Conservation (phyloP, 2,797 vertebrate species). For the Hemitrygon akajei region DNA sequence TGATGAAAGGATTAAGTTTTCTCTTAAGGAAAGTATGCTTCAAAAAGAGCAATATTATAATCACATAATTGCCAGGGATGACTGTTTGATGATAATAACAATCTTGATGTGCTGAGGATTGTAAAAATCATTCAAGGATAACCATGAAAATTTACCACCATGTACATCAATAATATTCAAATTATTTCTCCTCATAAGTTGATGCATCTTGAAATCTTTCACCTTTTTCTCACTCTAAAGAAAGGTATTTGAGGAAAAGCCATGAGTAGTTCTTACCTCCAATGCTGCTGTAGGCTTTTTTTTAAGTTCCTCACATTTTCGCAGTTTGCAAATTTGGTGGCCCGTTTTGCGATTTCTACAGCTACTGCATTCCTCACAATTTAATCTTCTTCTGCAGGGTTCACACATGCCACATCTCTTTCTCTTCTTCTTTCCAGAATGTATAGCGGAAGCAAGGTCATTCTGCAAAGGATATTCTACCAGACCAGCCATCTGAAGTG, state of each 20-base stretch:
- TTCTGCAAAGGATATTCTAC: conserved; percentile 86
- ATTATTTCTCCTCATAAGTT: neutral
- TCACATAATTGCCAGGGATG: neutral
- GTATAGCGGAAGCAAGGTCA: conserved; percentile 84
- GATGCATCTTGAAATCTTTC: neutral
- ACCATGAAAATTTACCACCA: neutral
- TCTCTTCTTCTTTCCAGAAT: conserved; percentile 88
- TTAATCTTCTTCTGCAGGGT: conserved; percentile 89
- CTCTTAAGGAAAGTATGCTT: no score
- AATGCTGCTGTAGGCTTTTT: conserved; percentile 95
- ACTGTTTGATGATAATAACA: neutral
- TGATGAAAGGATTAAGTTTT: neutral
- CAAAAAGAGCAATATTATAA: neutral
- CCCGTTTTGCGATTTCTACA: conserved; percentile 98
- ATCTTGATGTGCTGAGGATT: neutral
- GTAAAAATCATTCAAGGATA: neutral
- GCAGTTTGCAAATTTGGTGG: conserved; percentile 99
- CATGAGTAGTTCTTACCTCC: conserved; percentile 76
- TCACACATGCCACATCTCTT: conserved; percentile 96
- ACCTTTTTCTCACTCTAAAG: neutral
- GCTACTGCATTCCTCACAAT: conserved; percentile 98
- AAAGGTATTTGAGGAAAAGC: neutral
- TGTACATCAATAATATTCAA: neutral
- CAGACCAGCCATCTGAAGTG: conserved; percentile 92
- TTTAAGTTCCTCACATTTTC: conserved; percentile 99